phyloP scores from a whole-genome alignment of 37 sponge, comb jelly and placozoan genomes.

The Crambe crambe region DNA sequence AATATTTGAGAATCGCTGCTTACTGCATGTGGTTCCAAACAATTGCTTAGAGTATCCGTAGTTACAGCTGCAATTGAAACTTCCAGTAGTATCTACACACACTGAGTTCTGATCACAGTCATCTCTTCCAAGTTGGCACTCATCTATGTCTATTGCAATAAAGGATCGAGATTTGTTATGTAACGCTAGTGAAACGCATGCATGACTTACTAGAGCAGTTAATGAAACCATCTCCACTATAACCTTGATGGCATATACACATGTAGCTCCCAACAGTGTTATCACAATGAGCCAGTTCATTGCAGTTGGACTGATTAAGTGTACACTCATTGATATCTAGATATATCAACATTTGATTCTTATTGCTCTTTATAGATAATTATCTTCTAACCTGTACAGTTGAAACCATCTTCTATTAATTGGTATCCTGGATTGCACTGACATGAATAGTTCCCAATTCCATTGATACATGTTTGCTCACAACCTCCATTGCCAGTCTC shows the following conservation, averaged over 20 bases:
- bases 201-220: background rate
- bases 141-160: slow-evolving; percentile 16
- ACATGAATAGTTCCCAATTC: slow-evolving; percentile 16
- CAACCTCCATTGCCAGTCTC: background rate
- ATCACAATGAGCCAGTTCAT: slow-evolving; percentile 17
- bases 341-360: too few species aligned
- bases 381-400: slow-evolving; percentile 17
- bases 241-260: slow-evolving; percentile 47
- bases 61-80: slow-evolving; percentile 17
- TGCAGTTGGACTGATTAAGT: background rate
- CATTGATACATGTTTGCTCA: slow-evolving; percentile 6
- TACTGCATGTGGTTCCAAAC: slow-evolving; percentile 15
- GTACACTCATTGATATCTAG: slow-evolving; percentile 58
- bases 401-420: slow-evolving; percentile 7
- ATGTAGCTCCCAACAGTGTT: slow-evolving; percentile 47
- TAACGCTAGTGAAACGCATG: background rate
- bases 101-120: background rate
- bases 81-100: slow-evolving; percentile 25
- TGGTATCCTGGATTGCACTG: slow-evolving; percentile 6
- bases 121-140: background rate
- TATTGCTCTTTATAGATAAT: background rate
- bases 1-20: background rate
- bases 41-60: slow-evolving; percentile 1
- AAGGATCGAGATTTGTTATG: background rate
- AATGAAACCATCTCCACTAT: slow-evolving; percentile 12